A percentile compares a stretch with the other conserved stretches of the same genome.
Evolutionary conservation across 2,797 vertebrate species (phyloP).

Genomic region (Yasuhikotakia modesta): DNA sequence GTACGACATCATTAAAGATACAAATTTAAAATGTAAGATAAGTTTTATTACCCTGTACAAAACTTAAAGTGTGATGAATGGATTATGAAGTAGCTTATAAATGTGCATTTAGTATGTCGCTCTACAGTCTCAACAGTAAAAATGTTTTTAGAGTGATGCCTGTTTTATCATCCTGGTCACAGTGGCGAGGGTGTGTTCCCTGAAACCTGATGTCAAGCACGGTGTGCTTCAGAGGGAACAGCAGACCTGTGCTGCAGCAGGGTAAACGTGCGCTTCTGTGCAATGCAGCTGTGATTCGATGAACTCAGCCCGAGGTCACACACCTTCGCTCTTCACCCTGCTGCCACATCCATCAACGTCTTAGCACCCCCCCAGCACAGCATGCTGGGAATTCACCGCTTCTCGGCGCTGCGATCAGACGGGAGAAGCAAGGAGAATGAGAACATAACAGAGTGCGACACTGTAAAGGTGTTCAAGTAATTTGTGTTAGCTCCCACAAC

Average conservation of each 20-base stretch:
- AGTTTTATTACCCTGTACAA: neutral
- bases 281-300: constrained; percentile 45
- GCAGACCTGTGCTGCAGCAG: constrained; percentile 11
- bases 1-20: constrained; percentile 4
- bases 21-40: neutral
- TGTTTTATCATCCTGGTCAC: neutral
- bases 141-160: neutral
- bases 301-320: constrained; percentile 30
- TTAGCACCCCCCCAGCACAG: constrained; percentile 42
- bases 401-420: constrained; percentile 26
- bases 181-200: neutral
- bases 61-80: constrained; percentile 6
- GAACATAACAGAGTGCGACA: constrained; percentile 30
- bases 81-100: constrained; percentile 28
- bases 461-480: constrained; percentile 6
- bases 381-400: constrained; percentile 51
- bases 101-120: neutral
- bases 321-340: constrained; percentile 46
- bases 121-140: constrained; percentile 5
- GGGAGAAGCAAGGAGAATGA: constrained; percentile 11
- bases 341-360: constrained; percentile 59
- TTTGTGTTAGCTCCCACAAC: constrained; percentile 3
- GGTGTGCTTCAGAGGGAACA: constrained; percentile 15
- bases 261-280: constrained; percentile 10
- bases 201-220: neutral